phyloP scores from a whole-genome alignment of 2,888 invertebrate species.

The Acrocyrtus sp. region DNA sequence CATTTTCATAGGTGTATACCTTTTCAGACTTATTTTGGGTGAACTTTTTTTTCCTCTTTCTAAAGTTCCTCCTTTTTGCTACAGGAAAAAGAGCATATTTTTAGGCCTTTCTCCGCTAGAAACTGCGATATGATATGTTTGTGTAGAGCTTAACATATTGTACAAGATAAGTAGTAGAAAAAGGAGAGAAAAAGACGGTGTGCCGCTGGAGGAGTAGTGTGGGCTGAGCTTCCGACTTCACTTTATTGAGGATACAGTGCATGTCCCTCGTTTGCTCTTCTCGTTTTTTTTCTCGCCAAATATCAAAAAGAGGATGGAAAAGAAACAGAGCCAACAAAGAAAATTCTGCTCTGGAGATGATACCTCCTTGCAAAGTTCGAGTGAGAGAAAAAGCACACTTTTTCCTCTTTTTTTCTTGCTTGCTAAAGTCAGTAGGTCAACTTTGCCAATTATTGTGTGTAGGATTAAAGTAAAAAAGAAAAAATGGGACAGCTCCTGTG shows the following conservation, averaged over 20 bases:
- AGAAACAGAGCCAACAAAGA: conserved; percentile 10
- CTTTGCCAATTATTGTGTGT: conserved; percentile 32
- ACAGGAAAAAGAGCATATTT: too few relatives aligned
- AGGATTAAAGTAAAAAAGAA: conserved; percentile 22
- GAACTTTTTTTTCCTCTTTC: too few relatives aligned
- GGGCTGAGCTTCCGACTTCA: not conserved
- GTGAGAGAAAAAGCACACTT: not conserved
- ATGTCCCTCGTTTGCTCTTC: conserved; percentile 2
- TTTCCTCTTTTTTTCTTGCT: conserved; percentile 22
- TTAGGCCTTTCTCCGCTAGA: too few relatives aligned
- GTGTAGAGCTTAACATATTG: too few relatives aligned
- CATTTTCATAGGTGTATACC: too few relatives aligned
- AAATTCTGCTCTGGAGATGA: too few relatives aligned
- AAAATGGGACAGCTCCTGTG: conserved; percentile 32
- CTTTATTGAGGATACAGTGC: conserved; percentile 18
- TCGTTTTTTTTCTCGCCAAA: not conserved
- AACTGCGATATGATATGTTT: too few relatives aligned
- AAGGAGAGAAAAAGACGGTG: too few relatives aligned
- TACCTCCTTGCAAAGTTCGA: not conserved
- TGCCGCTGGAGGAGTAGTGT: not conserved
- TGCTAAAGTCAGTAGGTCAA: conserved; percentile 41
- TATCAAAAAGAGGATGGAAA: not conserved
- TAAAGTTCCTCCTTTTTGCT: too few relatives aligned
- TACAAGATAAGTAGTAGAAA: too few relatives aligned
- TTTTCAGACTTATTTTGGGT: too few relatives aligned